A percentile compares a stretch with the other conserved stretches of the same genome.
Conservation (phyloP, 37 sponge, comb jelly and placozoan genomes). For the Ephydatia muelleri region DNA sequence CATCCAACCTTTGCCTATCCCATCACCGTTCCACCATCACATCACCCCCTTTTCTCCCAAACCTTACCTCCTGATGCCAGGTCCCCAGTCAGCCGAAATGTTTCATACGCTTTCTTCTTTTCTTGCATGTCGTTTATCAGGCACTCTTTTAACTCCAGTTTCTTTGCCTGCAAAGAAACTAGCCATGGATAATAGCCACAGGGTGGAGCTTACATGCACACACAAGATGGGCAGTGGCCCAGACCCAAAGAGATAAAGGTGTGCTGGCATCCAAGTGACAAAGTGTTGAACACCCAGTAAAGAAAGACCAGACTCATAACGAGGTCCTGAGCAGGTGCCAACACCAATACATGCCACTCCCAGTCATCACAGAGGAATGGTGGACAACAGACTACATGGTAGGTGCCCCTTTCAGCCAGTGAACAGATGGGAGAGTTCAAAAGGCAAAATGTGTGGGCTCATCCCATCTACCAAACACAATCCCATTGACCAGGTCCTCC, state of each 20-base stretch:
- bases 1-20: not conserved
- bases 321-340: not conserved
- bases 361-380: not conserved
- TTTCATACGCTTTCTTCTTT: conserved; percentile 68
- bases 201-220: not conserved
- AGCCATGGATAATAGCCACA: not conserved
- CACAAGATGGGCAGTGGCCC: no score
- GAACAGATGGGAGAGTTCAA: not conserved
- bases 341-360: not conserved
- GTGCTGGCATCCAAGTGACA: not conserved
- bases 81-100: conserved; percentile 42
- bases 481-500: not conserved
- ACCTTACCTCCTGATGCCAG: conserved; percentile 41
- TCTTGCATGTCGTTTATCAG: conserved; percentile 65
- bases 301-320: not conserved
- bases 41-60: not conserved
- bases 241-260: not conserved
- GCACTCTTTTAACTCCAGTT: conserved; percentile 73
- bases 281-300: not conserved
- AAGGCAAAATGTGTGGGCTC: not conserved
- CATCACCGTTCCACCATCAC: not conserved
- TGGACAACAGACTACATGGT: not conserved
- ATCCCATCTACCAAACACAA: not conserved
- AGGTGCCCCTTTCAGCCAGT: not conserved
- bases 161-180: conserved; percentile 50